phyloP scores from a whole-genome alignment of 2,888 invertebrate species.

The Phragmatobia fuliginosa region DNA sequence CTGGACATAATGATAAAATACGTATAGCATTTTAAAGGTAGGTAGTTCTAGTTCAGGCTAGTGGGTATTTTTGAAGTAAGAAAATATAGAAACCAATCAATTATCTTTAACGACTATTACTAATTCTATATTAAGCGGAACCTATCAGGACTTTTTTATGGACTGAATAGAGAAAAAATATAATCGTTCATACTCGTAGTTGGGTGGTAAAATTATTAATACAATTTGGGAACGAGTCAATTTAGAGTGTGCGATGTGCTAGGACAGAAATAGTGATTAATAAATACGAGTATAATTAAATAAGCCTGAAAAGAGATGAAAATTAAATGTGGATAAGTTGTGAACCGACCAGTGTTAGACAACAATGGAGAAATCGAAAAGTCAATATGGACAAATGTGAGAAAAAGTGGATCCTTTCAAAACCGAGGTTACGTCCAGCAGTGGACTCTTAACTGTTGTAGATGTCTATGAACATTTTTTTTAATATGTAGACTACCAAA shows the following conservation, averaged over 20 bases:
- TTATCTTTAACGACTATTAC: neutral
- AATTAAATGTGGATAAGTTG: too few relatives aligned
- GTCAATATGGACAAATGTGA: too few relatives aligned
- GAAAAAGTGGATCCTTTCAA: too few relatives aligned
- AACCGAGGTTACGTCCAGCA: too few relatives aligned
- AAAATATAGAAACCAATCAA: neutral
- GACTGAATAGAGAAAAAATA: neutral
- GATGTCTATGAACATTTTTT: too few relatives aligned
- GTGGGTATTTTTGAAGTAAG: neutral
- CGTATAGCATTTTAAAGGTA: too few relatives aligned
- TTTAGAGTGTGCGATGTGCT: neutral
- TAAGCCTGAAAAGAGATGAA: too few relatives aligned
- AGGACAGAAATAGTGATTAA: neutral
- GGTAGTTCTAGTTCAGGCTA: neutral
- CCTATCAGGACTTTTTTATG: neutral
- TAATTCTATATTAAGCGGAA: neutral
- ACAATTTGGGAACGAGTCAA: neutral
- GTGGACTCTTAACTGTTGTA: too few relatives aligned
- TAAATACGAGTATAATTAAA: neutral
- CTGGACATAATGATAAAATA: too few relatives aligned
- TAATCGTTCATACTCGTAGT: neutral
- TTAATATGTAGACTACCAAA: too few relatives aligned
- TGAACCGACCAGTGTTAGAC: too few relatives aligned
- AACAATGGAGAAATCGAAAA: too few relatives aligned
- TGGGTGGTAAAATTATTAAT: neutral